phyloP scores from a whole-genome alignment of 2,113 vertebrate genomes.

The Onychorhynchus coronatus region DNA sequence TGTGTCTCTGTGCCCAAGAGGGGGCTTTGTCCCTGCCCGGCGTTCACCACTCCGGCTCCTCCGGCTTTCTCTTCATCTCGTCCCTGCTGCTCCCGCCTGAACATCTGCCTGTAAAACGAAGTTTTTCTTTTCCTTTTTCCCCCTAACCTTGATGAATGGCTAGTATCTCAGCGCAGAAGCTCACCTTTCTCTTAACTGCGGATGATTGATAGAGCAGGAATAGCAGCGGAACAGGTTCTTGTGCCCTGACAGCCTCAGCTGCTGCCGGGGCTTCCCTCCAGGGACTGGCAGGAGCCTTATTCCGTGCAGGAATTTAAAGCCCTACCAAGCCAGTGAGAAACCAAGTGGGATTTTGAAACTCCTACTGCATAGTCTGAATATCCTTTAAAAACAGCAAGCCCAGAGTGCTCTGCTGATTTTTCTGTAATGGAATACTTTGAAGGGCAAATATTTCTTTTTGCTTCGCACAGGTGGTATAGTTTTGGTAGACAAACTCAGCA shows the following conservation, averaged over 20 bases:
- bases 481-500: not conserved
- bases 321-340: not conserved
- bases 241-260: not conserved
- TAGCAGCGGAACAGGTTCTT: not conserved
- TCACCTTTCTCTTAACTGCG: not conserved
- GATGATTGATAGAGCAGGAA: not conserved
- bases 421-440: not conserved
- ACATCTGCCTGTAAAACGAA: not conserved
- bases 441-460: not conserved
- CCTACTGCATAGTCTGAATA: not conserved
- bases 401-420: not conserved
- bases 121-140: not conserved
- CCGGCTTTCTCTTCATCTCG: not conserved
- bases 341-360: not conserved
- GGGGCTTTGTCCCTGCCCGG: not conserved
- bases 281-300: not conserved
- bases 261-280: not conserved
- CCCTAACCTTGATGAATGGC: not conserved
- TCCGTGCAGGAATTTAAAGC: not conserved
- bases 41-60: accelerated
- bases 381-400: not conserved
- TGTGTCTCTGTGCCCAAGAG: accelerated
- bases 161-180: not conserved
- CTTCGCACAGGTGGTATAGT: not conserved
- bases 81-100: not conserved